phyloP scores from a whole-genome alignment of 1,140 invertebrate genomes.

The Zophobas atratus region DNA sequence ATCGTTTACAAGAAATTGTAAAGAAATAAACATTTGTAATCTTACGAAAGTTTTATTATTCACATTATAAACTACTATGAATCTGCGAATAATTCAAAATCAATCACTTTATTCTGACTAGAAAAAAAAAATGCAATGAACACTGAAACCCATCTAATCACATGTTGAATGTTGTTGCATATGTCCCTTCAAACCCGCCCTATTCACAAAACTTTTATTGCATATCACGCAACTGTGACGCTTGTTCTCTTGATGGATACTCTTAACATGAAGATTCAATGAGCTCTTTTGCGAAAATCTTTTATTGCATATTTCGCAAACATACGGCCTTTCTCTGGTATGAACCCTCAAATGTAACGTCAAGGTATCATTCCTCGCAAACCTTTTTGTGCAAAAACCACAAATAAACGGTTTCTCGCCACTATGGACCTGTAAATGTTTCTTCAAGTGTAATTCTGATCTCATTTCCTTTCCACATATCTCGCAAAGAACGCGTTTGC shows the following conservation, averaged over 20 bases:
- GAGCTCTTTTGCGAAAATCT: not conserved
- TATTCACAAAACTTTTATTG: constrained; percentile 69
- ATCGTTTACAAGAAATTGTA: no score
- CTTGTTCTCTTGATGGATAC: not conserved
- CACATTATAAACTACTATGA: no score
- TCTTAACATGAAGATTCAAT: not conserved
- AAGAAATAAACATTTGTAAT: no score
- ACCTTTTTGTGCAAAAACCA: constrained; percentile 68
- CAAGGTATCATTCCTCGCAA: constrained; percentile 55
- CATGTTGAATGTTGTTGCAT: not conserved
- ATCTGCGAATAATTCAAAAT: no score
- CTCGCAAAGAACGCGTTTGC: not conserved
- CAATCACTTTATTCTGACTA: no score
- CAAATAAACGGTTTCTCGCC: not conserved
- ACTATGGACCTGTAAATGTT: not conserved
- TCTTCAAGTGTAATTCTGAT: no score
- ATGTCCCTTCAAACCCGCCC: not conserved
- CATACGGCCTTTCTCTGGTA: no score
- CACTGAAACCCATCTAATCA: not conserved
- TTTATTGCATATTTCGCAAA: no score
- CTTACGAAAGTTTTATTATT: no score
- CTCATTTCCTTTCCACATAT: no score
- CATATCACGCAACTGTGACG: constrained; percentile 59
- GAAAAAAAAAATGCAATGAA: no score
- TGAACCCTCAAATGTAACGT: no score